Conservation (phyloP, 2,113 vertebrate genomes). For the Protobothrops mucrosquamatus region DNA sequence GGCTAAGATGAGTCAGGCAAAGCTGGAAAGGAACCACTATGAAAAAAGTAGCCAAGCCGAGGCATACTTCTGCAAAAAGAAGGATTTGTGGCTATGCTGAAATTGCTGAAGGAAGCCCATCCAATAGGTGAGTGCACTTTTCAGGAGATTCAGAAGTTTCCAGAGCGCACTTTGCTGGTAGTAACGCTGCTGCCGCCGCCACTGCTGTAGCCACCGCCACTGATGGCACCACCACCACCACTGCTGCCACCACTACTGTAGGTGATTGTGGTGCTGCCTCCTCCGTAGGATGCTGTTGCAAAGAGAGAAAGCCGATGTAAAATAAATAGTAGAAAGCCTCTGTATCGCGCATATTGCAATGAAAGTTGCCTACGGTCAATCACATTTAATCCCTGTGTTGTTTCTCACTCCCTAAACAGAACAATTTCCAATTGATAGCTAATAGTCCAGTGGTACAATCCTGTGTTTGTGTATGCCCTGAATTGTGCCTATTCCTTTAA, state of each 20-base stretch:
- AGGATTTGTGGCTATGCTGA: background rate
- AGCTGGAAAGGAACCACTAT: background rate
- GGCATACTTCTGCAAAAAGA: background rate
- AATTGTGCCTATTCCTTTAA: background rate
- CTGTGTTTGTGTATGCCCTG: background rate
- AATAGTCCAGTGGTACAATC: too few relatives aligned
- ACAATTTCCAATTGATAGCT: background rate
- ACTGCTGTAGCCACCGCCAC: background rate
- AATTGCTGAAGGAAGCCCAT: background rate
- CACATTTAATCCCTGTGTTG: background rate
- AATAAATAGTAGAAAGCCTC: background rate
- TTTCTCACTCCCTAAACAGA: background rate
- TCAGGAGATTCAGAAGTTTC: background rate
- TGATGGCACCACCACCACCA: background rate
- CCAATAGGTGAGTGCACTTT: background rate
- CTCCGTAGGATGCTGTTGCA: background rate
- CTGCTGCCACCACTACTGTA: background rate
- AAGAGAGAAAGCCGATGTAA: background rate
- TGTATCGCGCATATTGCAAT: too few relatives aligned
- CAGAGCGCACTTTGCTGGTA: background rate
- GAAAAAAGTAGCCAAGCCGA: background rate
- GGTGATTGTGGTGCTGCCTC: background rate
- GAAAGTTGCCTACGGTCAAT: background rate
- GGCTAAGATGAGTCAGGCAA: constrained; percentile 18
- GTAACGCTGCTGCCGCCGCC: background rate